These are phyloP conservation scores for Didymodactylos carnosus DNA, from an alignment of 2,888 invertebrate species.

Conservation along the genomic window DNA sequence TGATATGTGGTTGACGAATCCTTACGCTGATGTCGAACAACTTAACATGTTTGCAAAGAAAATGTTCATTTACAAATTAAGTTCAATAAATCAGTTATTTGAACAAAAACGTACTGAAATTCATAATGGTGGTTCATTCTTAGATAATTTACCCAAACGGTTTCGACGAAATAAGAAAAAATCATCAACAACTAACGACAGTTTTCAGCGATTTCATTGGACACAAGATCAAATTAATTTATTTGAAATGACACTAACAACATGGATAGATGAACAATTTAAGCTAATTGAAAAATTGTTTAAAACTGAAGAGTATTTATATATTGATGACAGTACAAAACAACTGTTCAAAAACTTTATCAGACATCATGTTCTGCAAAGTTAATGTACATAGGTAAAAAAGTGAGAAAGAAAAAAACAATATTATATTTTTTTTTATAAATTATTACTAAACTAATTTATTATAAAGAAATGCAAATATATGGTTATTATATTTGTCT, in stretches of 20 bases:
- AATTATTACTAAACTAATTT: too few relatives aligned
- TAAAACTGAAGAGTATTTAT: neutral
- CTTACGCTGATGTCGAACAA: neutral
- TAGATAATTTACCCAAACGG: neutral
- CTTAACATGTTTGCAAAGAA: neutral
- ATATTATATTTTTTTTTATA: too few relatives aligned
- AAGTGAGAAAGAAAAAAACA: too few relatives aligned
- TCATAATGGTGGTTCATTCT: neutral
- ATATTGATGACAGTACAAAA: neutral
- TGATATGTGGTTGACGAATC: neutral
- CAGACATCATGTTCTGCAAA: too few relatives aligned
- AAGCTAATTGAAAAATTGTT: neutral
- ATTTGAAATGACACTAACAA: neutral
- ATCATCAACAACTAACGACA: neutral
- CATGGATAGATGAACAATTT: neutral
- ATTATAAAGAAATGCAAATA: too few relatives aligned
- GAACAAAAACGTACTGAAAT: neutral
- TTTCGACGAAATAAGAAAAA: too few relatives aligned
- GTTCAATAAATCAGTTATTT: neutral
- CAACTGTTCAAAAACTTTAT: neutral
- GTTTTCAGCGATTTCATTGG: neutral
- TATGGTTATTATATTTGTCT: too few relatives aligned
- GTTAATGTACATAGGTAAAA: too few relatives aligned
- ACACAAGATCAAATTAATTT: neutral
- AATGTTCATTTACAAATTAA: neutral